Evolutionary conservation across 2,888 invertebrate genomes (phyloP).

Genomic region (Lithophane semibrunnea): DNA sequence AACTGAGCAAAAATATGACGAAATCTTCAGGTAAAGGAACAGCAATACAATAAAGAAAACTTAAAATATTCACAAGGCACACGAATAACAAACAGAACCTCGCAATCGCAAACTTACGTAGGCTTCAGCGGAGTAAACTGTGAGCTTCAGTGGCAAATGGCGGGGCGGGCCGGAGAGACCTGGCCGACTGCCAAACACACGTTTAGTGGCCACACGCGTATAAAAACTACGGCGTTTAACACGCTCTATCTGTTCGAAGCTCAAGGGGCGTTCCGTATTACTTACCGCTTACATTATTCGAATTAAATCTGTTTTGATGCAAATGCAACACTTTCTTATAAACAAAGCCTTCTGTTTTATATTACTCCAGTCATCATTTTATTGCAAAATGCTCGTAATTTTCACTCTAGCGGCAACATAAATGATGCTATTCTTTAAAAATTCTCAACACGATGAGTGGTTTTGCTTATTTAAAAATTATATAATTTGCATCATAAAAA

Average conservation of each 20-base stretch:
- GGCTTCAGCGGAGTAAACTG: slow-evolving; percentile 69
- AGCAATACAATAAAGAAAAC: slow-evolving; percentile 67
- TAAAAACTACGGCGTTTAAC: slow-evolving; percentile 70
- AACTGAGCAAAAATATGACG: slow-evolving; percentile 60
- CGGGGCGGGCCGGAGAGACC: slow-evolving; percentile 54
- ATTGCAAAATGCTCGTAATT: not conserved
- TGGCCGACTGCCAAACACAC: slow-evolving; percentile 78
- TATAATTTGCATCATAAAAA: slow-evolving; percentile 42
- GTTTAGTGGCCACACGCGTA: slow-evolving; percentile 75
- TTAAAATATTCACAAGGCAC: slow-evolving; percentile 65
- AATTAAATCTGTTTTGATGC: not conserved
- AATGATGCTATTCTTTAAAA: not conserved
- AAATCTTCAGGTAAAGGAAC: slow-evolving; percentile 65
- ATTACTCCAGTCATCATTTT: not conserved
- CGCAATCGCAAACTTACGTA: slow-evolving; percentile 68
- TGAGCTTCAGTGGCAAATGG: slow-evolving; percentile 73
- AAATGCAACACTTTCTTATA: not conserved
- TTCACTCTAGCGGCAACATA: not conserved
- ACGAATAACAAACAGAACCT: slow-evolving; percentile 66
- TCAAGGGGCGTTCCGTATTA: slow-evolving; percentile 21
- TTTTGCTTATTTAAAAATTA: slow-evolving; percentile 16
- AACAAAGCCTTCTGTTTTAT: not conserved
- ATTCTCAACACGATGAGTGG: slow-evolving; percentile 9
- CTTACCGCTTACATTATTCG: slow-evolving; percentile 16
- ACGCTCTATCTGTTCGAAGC: slow-evolving; percentile 64